Evolutionary conservation across 2,113 vertebrate genomes (phyloP).

Genomic region (Etheostoma spectabile): DNA sequence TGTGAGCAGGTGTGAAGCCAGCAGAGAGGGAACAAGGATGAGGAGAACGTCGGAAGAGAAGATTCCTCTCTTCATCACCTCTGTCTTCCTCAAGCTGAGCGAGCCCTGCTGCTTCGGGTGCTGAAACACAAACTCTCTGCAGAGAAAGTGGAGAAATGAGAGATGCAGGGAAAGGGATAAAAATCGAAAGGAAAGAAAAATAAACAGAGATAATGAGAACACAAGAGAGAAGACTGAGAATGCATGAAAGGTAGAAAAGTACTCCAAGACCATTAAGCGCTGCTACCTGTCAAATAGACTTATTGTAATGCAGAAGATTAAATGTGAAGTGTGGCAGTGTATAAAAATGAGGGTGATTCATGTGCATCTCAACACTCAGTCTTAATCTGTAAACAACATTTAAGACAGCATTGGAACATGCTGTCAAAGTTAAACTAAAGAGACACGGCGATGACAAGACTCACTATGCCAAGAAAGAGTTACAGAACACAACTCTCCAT

Average conservation of each 20-base stretch:
- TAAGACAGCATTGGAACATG: conserved; percentile 7
- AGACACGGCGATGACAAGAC: background rate
- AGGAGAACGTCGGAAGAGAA: conserved; percentile 80
- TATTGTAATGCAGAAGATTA: conserved; percentile 44
- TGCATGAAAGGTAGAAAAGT: conserved; percentile 14
- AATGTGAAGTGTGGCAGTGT: conserved; percentile 33
- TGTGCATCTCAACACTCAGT: conserved; percentile 26
- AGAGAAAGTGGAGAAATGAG: conserved; percentile 25
- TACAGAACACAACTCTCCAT: background rate
- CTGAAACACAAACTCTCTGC: conserved; percentile 85
- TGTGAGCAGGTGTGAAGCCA: conserved; percentile 80
- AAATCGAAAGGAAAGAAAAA: conserved; percentile 11
- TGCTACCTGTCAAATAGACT: conserved; percentile 53
- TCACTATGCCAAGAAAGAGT: background rate
- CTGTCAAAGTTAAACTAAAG: conserved; percentile 29
- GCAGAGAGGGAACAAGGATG: conserved; percentile 75
- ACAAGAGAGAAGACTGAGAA: conserved; percentile 47
- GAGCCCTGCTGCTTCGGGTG: conserved; percentile 80
- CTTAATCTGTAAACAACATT: conserved; percentile 28
- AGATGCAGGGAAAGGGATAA: conserved; percentile 9
- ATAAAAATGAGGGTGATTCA: conserved; percentile 43
- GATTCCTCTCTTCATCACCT: conserved; percentile 84
- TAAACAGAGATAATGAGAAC: conserved; percentile 61
- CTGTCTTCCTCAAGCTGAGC: conserved; percentile 82
- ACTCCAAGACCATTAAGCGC: conserved; percentile 38